These are phyloP conservation scores for Prolemur simus DNA, from an alignment of 2,113 vertebrate genomes.

Conservation along the genomic window DNA sequence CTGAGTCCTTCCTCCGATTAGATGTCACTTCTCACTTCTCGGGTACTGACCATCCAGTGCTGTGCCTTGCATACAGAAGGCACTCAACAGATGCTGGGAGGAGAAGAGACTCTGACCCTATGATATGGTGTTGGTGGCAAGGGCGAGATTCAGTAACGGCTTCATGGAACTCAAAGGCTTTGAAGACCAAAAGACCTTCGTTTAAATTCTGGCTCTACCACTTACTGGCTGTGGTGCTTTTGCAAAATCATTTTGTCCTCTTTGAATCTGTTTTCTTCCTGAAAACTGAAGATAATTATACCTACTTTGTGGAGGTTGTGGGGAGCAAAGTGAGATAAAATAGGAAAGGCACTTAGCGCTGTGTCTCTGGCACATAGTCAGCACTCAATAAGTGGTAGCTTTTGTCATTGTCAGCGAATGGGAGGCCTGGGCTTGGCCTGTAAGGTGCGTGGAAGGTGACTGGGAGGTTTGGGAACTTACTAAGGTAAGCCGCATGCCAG, in stretches of 20 bases:
- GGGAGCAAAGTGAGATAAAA: background rate
- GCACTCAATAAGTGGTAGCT: background rate
- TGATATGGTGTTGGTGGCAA: background rate
- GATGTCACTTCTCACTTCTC: no score
- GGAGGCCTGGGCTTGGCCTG: background rate
- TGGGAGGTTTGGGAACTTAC: background rate
- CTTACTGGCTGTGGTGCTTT: no score
- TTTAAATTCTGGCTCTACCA: background rate
- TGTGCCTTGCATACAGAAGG: background rate
- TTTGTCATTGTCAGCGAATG: background rate
- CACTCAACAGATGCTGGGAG: background rate
- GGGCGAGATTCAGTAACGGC: background rate
- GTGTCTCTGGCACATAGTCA: background rate
- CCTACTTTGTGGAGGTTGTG: background rate
- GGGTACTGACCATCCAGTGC: accelerated
- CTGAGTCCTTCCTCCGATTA: background rate
- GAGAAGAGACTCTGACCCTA: background rate
- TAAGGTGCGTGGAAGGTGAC: background rate
- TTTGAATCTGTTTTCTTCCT: background rate
- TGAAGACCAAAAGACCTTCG: background rate
- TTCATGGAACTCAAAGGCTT: background rate
- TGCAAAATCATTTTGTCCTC: background rate
- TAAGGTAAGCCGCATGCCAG: background rate
- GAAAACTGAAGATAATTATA: background rate
- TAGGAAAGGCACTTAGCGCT: background rate